Percentiles rank a stretch among this genome's conserved stretches.
These are phyloP conservation scores for Brachyhypopomus gauderio DNA, from an alignment of 2,113 vertebrate genomes.

Conservation along the genomic window DNA sequence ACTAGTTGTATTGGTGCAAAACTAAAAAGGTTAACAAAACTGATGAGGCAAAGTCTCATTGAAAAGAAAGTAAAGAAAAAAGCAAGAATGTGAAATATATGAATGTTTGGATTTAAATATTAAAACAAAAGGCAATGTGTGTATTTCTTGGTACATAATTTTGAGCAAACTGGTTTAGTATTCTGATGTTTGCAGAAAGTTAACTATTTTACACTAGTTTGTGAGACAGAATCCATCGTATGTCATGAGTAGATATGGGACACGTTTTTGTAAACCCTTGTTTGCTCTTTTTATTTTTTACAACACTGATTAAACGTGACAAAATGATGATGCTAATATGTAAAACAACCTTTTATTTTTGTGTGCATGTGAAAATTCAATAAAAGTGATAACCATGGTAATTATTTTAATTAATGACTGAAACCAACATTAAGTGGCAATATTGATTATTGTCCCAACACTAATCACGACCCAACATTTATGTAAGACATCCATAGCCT, in stretches of 20 bases:
- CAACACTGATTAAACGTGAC: not conserved
- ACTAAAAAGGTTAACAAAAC: too few relatives aligned
- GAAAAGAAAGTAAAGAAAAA: not conserved
- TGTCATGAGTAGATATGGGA: conserved; percentile 10
- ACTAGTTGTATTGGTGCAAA: too few relatives aligned
- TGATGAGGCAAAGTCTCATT: not conserved
- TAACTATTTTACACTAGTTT: not conserved
- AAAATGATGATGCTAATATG: conserved; percentile 2
- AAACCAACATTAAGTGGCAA: conserved; percentile 29
- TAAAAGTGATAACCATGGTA: conserved; percentile 39
- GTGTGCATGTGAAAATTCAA: conserved; percentile 43
- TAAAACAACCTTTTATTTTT: conserved; percentile 35
- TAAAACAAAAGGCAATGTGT: not conserved
- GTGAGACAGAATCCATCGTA: not conserved
- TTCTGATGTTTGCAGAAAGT: not conserved
- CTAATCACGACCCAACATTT: conserved; percentile 46
- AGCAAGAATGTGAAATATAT: not conserved
- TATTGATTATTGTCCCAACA: conserved; percentile 40
- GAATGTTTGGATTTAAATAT: not conserved
- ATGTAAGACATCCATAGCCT: conserved; percentile 67
- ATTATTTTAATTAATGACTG: conserved; percentile 27
- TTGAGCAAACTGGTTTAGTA: not conserved
- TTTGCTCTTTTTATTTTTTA: not conserved
- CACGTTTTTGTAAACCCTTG: not conserved
- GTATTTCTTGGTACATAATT: not conserved